These are phyloP conservation scores for Hoplostethus atlanticus DNA, from an alignment of 2,797 vertebrate genomes.

Conservation along the genomic window DNA sequence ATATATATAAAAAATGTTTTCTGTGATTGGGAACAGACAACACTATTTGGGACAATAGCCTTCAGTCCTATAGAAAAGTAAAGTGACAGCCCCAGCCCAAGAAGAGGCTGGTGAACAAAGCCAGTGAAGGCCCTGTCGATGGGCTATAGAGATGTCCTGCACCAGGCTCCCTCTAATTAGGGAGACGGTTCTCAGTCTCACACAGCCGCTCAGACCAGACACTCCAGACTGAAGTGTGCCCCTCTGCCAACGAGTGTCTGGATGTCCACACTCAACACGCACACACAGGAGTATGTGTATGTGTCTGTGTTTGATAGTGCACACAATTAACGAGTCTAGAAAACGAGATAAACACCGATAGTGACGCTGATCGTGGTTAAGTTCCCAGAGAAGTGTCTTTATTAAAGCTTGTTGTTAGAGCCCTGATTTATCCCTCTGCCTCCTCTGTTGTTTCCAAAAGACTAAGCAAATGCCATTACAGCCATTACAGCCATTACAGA, in stretches of 20 bases:
- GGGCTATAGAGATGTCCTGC: constrained; percentile 77
- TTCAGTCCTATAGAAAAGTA: constrained; percentile 77
- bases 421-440: constrained; percentile 53
- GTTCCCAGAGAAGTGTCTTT: constrained; percentile 72
- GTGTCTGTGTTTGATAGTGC: constrained; percentile 35
- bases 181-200: constrained; percentile 72
- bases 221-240: constrained; percentile 83
- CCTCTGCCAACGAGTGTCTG: constrained; percentile 66
- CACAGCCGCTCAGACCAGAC: constrained; percentile 74
- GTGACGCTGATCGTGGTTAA: constrained; percentile 60
- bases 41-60: constrained; percentile 51
- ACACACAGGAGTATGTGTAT: constrained; percentile 36
- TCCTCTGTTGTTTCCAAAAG: constrained; percentile 81
- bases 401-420: constrained; percentile 73
- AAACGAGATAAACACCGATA: constrained; percentile 81
- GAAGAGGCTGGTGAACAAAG: constrained; percentile 79
- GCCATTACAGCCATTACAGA: constrained; percentile 75
- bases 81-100: constrained; percentile 77
- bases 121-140: constrained; percentile 67
- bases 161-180: constrained; percentile 82
- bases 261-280: constrained; percentile 55
- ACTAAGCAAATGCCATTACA: constrained; percentile 82
- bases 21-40: constrained; percentile 56
- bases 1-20: constrained; percentile 44
- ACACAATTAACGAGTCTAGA: constrained; percentile 75